Evolutionary conservation across 2,797 vertebrate genomes (phyloP).

Genomic region (Pitangus sulphuratus): DNA sequence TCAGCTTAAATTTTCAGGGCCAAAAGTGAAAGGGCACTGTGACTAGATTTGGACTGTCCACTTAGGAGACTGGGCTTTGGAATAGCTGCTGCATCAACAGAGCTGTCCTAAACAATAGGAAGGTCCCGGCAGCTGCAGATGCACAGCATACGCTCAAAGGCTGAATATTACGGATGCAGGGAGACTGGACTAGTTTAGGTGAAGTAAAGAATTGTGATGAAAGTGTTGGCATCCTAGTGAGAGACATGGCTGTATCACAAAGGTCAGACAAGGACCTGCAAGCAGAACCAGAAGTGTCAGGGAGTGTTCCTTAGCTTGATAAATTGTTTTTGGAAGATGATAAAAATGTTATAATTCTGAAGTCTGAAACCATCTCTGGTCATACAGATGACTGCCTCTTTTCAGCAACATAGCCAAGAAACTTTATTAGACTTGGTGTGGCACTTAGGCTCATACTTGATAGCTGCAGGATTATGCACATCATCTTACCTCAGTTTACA

Average conservation of each 20-base stretch:
- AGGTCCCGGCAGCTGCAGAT: background rate
- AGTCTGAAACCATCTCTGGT: background rate
- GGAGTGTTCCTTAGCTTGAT: background rate
- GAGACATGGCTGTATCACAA: background rate
- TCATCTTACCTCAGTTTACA: background rate
- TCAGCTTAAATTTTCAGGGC: background rate
- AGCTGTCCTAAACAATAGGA: background rate
- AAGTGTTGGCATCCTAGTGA: background rate
- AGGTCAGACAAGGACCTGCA: background rate
- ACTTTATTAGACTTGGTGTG: background rate
- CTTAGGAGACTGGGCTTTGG: background rate
- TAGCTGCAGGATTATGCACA: background rate
- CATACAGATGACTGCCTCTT: background rate
- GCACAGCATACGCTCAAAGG: background rate
- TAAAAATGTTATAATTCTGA: background rate
- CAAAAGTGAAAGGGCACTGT: background rate
- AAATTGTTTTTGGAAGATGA: background rate
- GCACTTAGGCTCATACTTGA: background rate
- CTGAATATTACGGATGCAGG: background rate
- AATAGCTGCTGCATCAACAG: background rate
- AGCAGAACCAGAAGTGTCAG: background rate
- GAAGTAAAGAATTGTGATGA: accelerated
- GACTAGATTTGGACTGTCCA: background rate
- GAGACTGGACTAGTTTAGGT: background rate
- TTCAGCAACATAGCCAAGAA: background rate